Base-by-base conservation (phyloP, 2,888 invertebrate species). In the Euplagia quadripunctaria region DNA sequence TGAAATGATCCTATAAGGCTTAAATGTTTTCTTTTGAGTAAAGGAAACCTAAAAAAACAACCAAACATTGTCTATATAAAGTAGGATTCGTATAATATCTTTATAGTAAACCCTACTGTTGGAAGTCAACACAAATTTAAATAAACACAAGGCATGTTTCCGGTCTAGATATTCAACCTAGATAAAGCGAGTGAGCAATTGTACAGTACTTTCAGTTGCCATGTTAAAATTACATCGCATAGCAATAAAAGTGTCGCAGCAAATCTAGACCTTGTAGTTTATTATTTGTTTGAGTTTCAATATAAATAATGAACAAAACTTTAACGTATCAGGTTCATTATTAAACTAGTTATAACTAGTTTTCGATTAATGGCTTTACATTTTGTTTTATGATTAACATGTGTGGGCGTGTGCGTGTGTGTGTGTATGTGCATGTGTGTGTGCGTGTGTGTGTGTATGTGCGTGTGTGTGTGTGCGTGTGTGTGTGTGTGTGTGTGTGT, bases 161-260 rank as follows among this genome's bases (percentile, higher is more conserved):
- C 66, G 65, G 70, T 69, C 66, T 63, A 78, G 75, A 74, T 77
- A 79, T 71, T n/a, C 70, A 71, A 71, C 71, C 66, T 71, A 67
- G 66, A 71, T 68, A 73, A 65, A 41, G 16, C 43, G 43, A 31
- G 51, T 31, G 41, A 64, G 68, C 66, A n/a, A 67, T 71, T 71
- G 66, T 71, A 31, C 64, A 42, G 14, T 31, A 61, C 61, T 61
- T 61, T 14, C 7, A 61, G 61, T 55, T 17, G 52, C 68, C 7
- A 64, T 68, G 52, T 64, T 68, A 17, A 52, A 64, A 72, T 64
- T 64, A 72, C 65, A 65, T 71, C 5, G 55, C 8, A 3, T 3
- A 55, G 55, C n/a, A 65, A 42, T 71, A 64, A 64, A 64, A 71
- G 14, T 61, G 68, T 68, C 68, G 31, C 46, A 9, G 20, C 46